These are phyloP conservation scores for Eublepharis macularius DNA, from an alignment of 2,113 vertebrate species.

Conservation along the genomic window DNA sequence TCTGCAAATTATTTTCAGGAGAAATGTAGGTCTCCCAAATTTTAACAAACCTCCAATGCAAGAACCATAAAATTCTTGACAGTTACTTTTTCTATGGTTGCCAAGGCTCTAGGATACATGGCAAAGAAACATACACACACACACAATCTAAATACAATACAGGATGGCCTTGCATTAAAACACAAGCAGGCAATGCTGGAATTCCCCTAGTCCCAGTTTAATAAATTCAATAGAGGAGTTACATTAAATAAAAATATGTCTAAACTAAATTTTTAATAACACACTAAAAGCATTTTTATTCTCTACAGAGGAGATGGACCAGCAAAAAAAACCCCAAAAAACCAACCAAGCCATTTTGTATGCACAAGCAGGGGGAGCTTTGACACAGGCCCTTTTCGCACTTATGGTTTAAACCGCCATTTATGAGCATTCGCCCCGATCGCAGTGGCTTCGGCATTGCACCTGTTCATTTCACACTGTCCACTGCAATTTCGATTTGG, in stretches of 20 bases:
- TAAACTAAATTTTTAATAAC: conserved; percentile 71
- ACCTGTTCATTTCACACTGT: no score
- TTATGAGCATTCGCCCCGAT: no score
- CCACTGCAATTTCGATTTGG: no score
- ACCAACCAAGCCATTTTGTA: not conserved
- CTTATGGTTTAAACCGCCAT: no score
- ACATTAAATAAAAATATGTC: conserved; percentile 62
- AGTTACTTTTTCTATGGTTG: not conserved
- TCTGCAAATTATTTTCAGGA: not conserved
- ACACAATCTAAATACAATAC: not conserved
- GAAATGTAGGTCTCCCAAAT: not conserved
- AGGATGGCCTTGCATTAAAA: not conserved
- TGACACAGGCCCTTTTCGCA: no score
- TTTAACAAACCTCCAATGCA: not conserved
- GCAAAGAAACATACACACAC: not conserved
- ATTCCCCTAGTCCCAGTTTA: conserved; percentile 55
- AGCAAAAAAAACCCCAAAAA: not conserved
- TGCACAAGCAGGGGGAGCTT: conserved; percentile 23
- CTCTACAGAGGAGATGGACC: not conserved
- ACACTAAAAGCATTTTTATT: conserved; percentile 55
- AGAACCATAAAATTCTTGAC: not conserved
- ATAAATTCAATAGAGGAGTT: conserved; percentile 57
- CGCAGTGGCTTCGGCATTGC: no score
- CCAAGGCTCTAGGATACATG: not conserved
- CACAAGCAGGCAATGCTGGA: conserved; percentile 11